Evolutionary conservation across 2,888 invertebrate species (phyloP), one percentile per base, ranked within the genome.

Genomic region (Drosophila rubida): DNA sequence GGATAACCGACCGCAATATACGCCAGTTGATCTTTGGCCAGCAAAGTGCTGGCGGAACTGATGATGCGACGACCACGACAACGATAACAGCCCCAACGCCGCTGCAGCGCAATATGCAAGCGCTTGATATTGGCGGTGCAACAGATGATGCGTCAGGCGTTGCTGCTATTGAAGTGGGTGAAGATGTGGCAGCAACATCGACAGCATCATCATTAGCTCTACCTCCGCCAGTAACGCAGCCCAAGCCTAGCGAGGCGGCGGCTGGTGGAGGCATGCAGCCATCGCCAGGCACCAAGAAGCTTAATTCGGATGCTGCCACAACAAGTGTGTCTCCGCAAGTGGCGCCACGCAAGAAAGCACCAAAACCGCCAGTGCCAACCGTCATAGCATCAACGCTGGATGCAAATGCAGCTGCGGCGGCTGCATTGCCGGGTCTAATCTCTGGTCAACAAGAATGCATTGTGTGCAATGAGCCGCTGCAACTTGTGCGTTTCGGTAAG

Each of bases 391-490:
- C 32, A 32, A 48, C 57, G 19, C 13, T 53, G n/a, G 27, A 16
- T 30, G 51, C 22, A 11, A 19, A 19, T 19, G 60, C 54, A 39
- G 44, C 63, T 11, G 54, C 67, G 4, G 44, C 61, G 5, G 68
- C 61, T 7, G 68, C 50, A 27, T 35, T 77, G 45, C 67, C 82
- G n/a, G 53, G n/a, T 22, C 46, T 60, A n/a, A 60, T 72, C 19
- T 30, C 66, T 8, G 84, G 87, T 8, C 90, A 88, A 16, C 85
- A 79, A 23, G 95, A 95, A 88, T 96, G 96, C 90, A 92, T 94
- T 51, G 94, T 96, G 4, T 96, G 96, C 90, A 94, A 95, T 39
- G 96, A 96, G 87, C 91, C 94, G 45, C 93, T 94, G 3, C 93
- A 93, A 69, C 92, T 94, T 68, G 94, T 96, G 3, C 93, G 92